These are phyloP conservation scores for Anhinga rufa DNA, from an alignment of 2,113 vertebrate genomes.

Conservation along the genomic window DNA sequence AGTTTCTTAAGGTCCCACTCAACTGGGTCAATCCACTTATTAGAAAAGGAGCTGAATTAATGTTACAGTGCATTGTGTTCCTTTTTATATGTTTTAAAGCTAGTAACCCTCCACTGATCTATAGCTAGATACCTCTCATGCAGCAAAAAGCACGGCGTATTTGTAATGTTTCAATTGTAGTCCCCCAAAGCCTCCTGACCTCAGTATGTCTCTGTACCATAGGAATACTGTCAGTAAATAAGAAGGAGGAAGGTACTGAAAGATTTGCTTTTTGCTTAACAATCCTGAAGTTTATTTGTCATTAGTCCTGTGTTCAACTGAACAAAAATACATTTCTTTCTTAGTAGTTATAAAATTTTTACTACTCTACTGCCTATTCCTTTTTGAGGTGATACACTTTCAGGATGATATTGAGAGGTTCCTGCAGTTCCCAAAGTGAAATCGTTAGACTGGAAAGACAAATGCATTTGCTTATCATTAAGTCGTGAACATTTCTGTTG, in stretches of 20 bases:
- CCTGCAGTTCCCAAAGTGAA: background rate
- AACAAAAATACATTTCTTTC: background rate
- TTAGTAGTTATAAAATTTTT: background rate
- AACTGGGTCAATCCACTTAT: background rate
- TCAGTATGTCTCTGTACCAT: background rate
- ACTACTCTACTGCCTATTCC: background rate
- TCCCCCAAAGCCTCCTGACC: background rate
- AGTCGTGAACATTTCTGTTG: background rate
- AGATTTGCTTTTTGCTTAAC: background rate
- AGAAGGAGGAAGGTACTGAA: background rate
- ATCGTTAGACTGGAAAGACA: background rate
- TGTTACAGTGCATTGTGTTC: background rate
- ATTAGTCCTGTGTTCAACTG: background rate
- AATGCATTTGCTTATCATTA: background rate
- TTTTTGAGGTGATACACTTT: background rate
- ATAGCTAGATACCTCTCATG: background rate
- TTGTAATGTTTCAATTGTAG: background rate
- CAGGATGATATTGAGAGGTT: background rate
- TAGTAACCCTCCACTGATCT: background rate
- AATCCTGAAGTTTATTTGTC: background rate
- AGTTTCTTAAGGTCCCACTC: background rate
- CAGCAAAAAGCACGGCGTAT: background rate
- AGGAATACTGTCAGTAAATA: background rate
- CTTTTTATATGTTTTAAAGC: background rate
- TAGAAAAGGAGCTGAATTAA: background rate